Evolutionary conservation across 2,888 invertebrate species (phyloP).

Genomic region (Choristoneura rosaceana): DNA sequence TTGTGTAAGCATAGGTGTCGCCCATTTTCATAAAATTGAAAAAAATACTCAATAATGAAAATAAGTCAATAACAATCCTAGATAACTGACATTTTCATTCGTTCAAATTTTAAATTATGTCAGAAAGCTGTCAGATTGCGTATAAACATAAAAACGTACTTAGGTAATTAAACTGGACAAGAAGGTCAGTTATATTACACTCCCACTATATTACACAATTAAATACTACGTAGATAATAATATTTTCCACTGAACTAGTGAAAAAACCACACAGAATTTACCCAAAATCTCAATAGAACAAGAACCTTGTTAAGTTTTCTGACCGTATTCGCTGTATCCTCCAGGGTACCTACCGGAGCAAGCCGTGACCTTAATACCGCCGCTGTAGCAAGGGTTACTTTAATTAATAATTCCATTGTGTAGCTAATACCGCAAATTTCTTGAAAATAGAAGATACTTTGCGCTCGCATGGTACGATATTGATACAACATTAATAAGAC

Average conservation of each 20-base stretch:
- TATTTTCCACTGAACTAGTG: not conserved
- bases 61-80: no score
- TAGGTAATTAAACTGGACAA: not conserved
- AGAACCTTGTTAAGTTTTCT: slow-evolving; percentile 1
- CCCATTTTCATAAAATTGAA: slow-evolving; percentile 35
- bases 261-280: not conserved
- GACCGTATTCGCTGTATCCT: not conserved
- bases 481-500: slow-evolving; percentile 13
- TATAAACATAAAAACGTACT: not conserved
- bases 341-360: not conserved
- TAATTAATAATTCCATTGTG: slow-evolving; percentile 25
- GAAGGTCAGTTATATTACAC: not conserved
- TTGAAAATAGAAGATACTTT: slow-evolving; percentile 13
- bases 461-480: slow-evolving; percentile 1
- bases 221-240: not conserved
- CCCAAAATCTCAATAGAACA: not conserved
- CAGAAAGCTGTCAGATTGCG: not conserved
- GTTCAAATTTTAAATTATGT: not conserved
- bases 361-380: not conserved
- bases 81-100: not conserved
- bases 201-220: not conserved
- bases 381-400: slow-evolving; percentile 13
- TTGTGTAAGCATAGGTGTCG: slow-evolving; percentile 63
- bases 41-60: not conserved
- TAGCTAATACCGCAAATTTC: slow-evolving; percentile 5